Evolutionary conservation across 2,113 vertebrate genomes (phyloP).

Genomic region (Poecile atricapillus): DNA sequence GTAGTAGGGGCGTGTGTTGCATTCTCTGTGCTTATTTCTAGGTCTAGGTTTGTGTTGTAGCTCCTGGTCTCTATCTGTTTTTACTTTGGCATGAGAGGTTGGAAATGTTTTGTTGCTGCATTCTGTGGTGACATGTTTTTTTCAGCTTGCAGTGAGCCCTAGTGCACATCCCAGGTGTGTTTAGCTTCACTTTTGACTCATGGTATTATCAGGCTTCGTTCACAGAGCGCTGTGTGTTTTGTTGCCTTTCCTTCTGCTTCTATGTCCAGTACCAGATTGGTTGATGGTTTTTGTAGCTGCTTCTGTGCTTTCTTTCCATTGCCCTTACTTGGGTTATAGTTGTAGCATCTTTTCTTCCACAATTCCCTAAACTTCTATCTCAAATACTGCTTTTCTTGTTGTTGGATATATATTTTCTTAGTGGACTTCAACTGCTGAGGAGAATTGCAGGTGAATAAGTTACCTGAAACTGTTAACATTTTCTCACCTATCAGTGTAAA

Average conservation of each 20-base stretch:
- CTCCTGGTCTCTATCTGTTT: not conserved
- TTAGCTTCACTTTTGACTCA: not conserved
- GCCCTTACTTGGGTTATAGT: not conserved
- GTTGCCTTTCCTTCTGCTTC: not conserved
- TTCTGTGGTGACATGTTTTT: not conserved
- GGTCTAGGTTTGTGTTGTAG: not conserved
- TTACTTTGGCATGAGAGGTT: not conserved
- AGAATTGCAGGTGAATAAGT: not conserved
- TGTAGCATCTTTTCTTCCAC: not conserved
- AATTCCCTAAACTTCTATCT: not conserved
- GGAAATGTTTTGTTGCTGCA: not conserved
- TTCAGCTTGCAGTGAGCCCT: not conserved
- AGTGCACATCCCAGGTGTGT: not conserved
- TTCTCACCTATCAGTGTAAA: not conserved
- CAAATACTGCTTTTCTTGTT: not conserved
- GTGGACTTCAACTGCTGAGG: not conserved
- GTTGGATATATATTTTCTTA: not conserved
- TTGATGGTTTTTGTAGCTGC: not conserved
- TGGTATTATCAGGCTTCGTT: not conserved
- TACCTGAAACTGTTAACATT: not conserved
- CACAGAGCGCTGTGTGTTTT: fast-evolving
- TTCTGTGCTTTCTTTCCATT: not conserved
- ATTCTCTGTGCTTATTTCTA: not conserved
- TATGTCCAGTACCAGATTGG: fast-evolving
- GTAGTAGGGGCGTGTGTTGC: fast-evolving